Percentiles rank a stretch among this genome's conserved stretches.
Evolutionary conservation across 2,888 invertebrate species (phyloP).

Genomic region (Philereme transversata): DNA sequence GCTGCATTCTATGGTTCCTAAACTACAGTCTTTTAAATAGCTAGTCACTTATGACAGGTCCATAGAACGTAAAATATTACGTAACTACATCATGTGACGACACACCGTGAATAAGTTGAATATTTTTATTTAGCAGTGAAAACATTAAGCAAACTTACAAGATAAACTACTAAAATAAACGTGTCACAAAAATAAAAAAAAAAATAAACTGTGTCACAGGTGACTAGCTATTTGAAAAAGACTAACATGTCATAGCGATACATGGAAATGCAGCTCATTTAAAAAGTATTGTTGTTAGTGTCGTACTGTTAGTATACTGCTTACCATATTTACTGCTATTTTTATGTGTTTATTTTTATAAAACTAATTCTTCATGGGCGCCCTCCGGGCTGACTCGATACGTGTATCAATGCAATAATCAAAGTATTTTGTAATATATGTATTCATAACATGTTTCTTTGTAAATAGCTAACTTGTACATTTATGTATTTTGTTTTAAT

Average conservation of each 20-base stretch:
- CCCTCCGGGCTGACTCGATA: constrained; percentile 41
- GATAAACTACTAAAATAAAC: no score
- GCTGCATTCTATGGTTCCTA: constrained; percentile 38
- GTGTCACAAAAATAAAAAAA: no score
- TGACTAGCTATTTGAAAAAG: no score
- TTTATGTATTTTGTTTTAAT: constrained; percentile 43
- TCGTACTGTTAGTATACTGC: constrained; percentile 27
- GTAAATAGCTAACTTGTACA: constrained; percentile 61
- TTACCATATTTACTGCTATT: constrained; percentile 36
- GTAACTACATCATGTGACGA: no score
- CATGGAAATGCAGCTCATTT: constrained; percentile 35
- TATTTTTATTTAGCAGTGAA: no score
- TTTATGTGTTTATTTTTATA: constrained; percentile 37
- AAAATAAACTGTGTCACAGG: no score
- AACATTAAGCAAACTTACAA: no score
- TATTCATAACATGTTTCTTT: constrained; percentile 61
- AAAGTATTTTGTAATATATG: constrained; percentile 59
- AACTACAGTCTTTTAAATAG: neutral
- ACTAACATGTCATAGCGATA: constrained; percentile 22
- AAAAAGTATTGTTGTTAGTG: constrained; percentile 32
- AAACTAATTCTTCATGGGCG: constrained; percentile 44
- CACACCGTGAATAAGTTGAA: no score
- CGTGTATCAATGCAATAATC: constrained; percentile 70
- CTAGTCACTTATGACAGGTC: no score
- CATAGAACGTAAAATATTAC: no score